Base-by-base conservation (phyloP, 2,888 invertebrate genomes). In the Drosophila borborema region DNA sequence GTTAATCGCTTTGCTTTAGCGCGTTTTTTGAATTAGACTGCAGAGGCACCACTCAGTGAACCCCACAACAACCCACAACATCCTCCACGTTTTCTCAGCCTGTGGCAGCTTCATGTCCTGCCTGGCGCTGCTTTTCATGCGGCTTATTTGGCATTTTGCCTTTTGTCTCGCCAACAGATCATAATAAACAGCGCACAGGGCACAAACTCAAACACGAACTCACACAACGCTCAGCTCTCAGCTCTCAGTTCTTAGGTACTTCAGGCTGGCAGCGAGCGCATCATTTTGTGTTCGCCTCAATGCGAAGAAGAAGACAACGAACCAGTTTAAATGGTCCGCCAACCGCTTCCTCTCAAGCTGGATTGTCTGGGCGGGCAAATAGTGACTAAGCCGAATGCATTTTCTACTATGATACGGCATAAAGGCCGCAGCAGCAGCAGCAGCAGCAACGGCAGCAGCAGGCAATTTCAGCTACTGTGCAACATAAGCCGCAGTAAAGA, bases 381-480 rank as follows among this genome's bases (percentile, higher is more conserved):
- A 86, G 80, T 84, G 82, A 82, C 82, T 86, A 86, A 84, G 87
- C 87, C 82, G 73, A 82, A 75, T 86, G 75, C 70, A 81, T 78
- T 68, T 64, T 59, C 60, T 51, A 68, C 36, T 54, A 64, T 80
- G 71, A 51, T 60, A 64, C 14, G 28, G 55, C 41, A 41, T 40
- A 58, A 67, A 58, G 64, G 58, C 66, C 53, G 55, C 65, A 62
- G 71, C 70, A 43, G 48, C 56, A 46, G 60, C 75, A 41, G 60
- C 56, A 20, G 31, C 56, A 28, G 28, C 28, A 48, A 56, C 72
- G 36, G 60, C 56, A 20, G 31, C 58, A n/a, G 28, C 75, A 80
- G 75, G 51, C 76, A 82, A 86, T 65, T 64, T 59, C 45, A 72
- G 65, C 76, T 73, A 64, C 77, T 62, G 74, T 74, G 71, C 79